Evolutionary conservation across 2,113 vertebrate genomes (phyloP).

Genomic region (Pituophis catenifer): DNA sequence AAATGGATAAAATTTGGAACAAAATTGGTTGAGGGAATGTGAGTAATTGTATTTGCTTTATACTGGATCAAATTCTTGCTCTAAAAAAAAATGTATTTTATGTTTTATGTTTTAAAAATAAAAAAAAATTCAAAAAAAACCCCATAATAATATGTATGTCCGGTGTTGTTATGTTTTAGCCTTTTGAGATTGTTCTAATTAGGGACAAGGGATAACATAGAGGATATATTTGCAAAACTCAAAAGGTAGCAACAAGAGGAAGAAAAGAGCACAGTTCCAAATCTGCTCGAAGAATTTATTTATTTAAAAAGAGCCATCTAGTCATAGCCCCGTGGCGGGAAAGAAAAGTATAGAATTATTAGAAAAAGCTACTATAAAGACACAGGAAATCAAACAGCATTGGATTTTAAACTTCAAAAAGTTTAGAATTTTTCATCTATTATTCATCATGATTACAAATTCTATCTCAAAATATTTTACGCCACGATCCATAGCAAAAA

Average conservation of each 20-base stretch:
- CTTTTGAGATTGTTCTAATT: conserved; percentile 46
- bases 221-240: conserved; percentile 57
- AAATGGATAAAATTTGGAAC: too few relatives aligned
- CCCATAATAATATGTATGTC: background rate
- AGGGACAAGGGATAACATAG: conserved; percentile 48
- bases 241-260: conserved; percentile 30
- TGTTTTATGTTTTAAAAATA: too few relatives aligned
- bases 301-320: conserved; percentile 54
- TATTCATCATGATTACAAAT: conserved; percentile 85
- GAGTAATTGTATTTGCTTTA: too few relatives aligned
- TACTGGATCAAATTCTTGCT: too few relatives aligned
- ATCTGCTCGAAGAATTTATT: conserved; percentile 51
- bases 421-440: conserved; percentile 80
- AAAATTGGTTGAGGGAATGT: too few relatives aligned
- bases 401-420: conserved; percentile 82
- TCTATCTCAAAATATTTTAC: conserved; percentile 84
- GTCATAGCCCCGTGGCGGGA: conserved; percentile 60
- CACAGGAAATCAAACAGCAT: conserved; percentile 79
- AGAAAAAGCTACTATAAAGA: conserved; percentile 80
- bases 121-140: background rate
- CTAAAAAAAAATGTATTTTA: too few relatives aligned
- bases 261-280: conserved; percentile 51
- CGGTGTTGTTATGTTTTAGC: background rate
- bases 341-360: conserved; percentile 67
- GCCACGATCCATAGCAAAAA: conserved; percentile 66